These are phyloP conservation scores for Mareca strepera DNA, from an alignment of 2,797 vertebrate species.

Conservation along the genomic window DNA sequence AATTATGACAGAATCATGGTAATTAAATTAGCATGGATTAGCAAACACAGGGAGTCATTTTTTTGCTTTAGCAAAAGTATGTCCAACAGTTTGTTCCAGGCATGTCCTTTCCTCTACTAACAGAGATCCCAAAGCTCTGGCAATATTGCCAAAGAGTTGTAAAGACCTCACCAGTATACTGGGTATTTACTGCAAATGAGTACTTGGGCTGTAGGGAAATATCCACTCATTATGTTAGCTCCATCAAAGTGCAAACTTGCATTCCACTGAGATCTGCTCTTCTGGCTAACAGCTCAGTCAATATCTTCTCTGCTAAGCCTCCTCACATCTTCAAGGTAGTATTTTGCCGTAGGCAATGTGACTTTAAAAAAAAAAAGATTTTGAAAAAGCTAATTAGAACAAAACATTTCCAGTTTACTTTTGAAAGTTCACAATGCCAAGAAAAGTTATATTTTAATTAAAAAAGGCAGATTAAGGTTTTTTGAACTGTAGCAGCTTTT, in stretches of 20 bases:
- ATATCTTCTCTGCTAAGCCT: background rate
- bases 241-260: background rate
- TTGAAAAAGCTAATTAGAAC: background rate
- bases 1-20: background rate
- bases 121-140: background rate
- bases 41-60: background rate
- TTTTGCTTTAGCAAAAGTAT: background rate
- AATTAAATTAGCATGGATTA: background rate
- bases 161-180: background rate
- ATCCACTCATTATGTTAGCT: background rate
- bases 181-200: background rate
- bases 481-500: background rate
- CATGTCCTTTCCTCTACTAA: background rate
- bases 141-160: background rate
- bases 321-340: background rate
- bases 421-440: background rate
- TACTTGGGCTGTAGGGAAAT: background rate
- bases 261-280: background rate
- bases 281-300: background rate
- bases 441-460: background rate
- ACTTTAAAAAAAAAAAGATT: background rate
- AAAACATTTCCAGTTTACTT: background rate
- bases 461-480: background rate
- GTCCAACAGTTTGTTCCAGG: rapidly evolving
- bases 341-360: background rate